These are phyloP conservation scores for Danio albolineatus DNA, from an alignment of 2,797 vertebrate genomes.

Conservation along the genomic window DNA sequence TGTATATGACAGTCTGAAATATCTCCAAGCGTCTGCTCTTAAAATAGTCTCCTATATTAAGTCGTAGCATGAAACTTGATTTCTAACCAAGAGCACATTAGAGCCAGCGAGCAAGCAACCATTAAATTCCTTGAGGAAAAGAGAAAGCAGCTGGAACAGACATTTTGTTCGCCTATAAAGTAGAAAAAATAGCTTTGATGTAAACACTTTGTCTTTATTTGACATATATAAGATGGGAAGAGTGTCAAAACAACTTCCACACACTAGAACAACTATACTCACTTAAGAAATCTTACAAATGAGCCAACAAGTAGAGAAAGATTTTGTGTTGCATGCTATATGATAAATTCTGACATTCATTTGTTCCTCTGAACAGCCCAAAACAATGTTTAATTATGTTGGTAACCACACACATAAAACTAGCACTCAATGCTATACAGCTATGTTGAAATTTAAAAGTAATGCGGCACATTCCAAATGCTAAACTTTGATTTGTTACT, in stretches of 20 bases:
- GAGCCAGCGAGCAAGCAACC: slow-evolving; percentile 5
- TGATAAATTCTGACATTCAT: background rate
- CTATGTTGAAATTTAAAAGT: no score
- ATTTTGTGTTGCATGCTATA: background rate
- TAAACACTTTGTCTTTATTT: background rate
- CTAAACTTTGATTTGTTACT: no score
- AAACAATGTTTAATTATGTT: background rate
- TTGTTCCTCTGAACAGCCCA: slow-evolving; percentile 9
- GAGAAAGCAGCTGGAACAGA: background rate
- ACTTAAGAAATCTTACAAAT: slow-evolving; percentile 11
- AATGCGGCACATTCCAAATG: no score
- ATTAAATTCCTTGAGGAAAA: slow-evolving; percentile 13
- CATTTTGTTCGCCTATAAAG: slow-evolving; percentile 13
- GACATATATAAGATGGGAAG: slow-evolving; percentile 2
- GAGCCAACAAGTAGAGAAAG: background rate
- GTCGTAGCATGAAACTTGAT: background rate
- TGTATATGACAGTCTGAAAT: slow-evolving; percentile 7
- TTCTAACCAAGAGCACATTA: slow-evolving; percentile 21
- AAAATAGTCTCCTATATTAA: background rate
- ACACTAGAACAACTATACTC: background rate
- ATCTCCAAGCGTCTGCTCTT: background rate
- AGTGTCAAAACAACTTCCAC: slow-evolving; percentile 32
- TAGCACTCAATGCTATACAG: background rate
- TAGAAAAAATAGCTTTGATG: slow-evolving; percentile 14
- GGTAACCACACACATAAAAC: background rate